Base-by-base conservation (phyloP, 2,113 vertebrate species). In the Tricholaema leucomelas region DNA sequence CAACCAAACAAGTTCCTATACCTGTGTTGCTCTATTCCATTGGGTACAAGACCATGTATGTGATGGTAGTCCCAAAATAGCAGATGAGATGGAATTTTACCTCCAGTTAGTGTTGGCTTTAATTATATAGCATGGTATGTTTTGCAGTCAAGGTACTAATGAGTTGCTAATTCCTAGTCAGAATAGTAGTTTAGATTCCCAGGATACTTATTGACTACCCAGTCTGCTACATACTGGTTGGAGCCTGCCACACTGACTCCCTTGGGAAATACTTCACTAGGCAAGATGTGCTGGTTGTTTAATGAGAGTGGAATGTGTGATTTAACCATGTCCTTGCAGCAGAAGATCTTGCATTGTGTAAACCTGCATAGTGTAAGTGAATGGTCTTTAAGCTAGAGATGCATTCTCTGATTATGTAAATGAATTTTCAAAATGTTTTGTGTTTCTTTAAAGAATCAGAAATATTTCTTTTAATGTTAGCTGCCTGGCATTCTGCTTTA, bases 401-500 rank as follows among this genome's bases (percentile, higher is more conserved):
- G 42, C 58, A 65, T 67, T 94, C 66, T n/a, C 60, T 80, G n/a
- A 21, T 63, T 80, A 92, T 44, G 81, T 87, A 91, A 92, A 91
- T 50, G 15, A 74, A 18, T 56, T 46, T 67, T 87, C 87, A 44
- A 89, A 91, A 54, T 54, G 61, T 12, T 66, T 85, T 25, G 7
- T 2, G 6, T 74, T 89, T 87, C 78, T 94, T 88, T 65, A 63
- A 90, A 80, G 80, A 72, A 71, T 40, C 17, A 54, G 56, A 85
- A 90, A 87, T 87, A 31, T 78, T 93, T 93, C 7, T 87, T 91
- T 88, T 70, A 67, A 56, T 85, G 63, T 54, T 77, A 75, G 56
- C 77, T 81, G 54, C 70, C 83, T 96, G 56, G 28, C 69, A 72
- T 81, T 78, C 77, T 84, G 50, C 61, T 83, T 94, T 77, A 89